These are phyloP conservation scores for Diarsia mendica DNA, from an alignment of 2,888 invertebrate genomes.

Conservation along the genomic window DNA sequence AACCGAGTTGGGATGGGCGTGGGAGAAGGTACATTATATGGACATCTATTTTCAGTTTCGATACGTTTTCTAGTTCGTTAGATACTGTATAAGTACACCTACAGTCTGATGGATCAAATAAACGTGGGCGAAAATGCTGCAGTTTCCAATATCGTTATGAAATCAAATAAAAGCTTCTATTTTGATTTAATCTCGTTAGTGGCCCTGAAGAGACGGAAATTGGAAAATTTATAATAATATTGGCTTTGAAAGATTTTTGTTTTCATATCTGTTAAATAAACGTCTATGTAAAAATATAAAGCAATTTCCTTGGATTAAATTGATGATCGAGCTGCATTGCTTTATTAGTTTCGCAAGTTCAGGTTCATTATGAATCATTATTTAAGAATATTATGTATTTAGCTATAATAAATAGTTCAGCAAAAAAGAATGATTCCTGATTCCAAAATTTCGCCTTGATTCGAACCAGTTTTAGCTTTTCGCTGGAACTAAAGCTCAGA, in stretches of 20 bases:
- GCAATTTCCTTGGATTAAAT: constrained; percentile 12
- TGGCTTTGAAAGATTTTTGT: constrained; percentile 34
- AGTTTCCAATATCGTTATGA: constrained; percentile 17
- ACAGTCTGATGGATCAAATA: constrained; percentile 14
- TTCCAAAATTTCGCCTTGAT: background rate
- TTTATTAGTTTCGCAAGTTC: constrained; percentile 30
- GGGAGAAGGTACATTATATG: constrained; percentile 29
- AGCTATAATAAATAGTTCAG: constrained; percentile 3
- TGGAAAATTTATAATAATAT: constrained; percentile 35
- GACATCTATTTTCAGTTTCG: constrained; percentile 36
- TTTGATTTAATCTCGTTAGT: constrained; percentile 25
- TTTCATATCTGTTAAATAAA: constrained; percentile 34
- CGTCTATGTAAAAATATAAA: constrained; percentile 20
- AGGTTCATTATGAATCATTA: constrained; percentile 24
- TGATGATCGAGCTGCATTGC: constrained; percentile 9
- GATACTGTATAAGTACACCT: background rate
- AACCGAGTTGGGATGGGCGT: constrained; percentile 15
- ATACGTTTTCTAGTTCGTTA: constrained; percentile 46
- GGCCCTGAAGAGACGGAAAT: constrained; percentile 35
- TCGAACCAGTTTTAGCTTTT: background rate
- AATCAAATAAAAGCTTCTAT: constrained; percentile 34
- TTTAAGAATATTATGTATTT: background rate
- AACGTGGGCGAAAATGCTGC: constrained; percentile 15
- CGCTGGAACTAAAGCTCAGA: background rate
- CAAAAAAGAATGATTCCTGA: background rate